These are phyloP conservation scores for Apus apus DNA, from an alignment of 2,113 vertebrate genomes.

Conservation along the genomic window DNA sequence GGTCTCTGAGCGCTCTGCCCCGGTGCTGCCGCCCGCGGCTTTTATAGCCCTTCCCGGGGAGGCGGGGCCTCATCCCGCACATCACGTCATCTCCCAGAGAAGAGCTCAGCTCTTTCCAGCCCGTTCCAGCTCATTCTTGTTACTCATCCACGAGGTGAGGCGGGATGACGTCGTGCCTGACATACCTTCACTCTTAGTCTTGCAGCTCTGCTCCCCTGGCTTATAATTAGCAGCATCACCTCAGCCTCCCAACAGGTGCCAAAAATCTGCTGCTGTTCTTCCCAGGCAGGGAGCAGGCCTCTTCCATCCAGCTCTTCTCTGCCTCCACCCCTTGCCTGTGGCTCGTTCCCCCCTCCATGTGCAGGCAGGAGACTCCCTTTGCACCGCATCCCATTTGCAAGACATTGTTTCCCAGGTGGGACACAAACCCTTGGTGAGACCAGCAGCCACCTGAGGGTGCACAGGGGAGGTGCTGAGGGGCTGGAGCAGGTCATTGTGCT, in stretches of 20 bases:
- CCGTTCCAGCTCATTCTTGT: slow-evolving; percentile 59
- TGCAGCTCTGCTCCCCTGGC: neutral
- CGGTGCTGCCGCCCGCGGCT: neutral
- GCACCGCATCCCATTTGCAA: rapidly evolving
- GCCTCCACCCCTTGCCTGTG: neutral
- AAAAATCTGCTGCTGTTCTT: slow-evolving; percentile 21
- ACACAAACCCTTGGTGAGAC: neutral
- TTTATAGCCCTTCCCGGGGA: slow-evolving; percentile 20
- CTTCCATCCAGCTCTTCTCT: neutral
- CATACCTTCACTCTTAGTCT: slow-evolving; percentile 45
- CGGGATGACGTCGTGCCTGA: neutral
- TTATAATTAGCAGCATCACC: slow-evolving; percentile 69
- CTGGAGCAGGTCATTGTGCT: rapidly evolving
- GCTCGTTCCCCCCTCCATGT: rapidly evolving
- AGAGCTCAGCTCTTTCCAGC: slow-evolving; percentile 45
- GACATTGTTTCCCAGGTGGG: neutral
- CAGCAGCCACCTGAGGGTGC: neutral
- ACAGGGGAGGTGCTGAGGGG: neutral
- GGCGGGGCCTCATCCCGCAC: neutral
- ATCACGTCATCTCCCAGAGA: neutral
- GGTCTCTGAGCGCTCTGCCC: neutral
- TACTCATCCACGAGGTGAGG: slow-evolving; percentile 43
- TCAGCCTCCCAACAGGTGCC: neutral
- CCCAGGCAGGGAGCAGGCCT: neutral
- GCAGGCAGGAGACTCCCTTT: neutral